Base-by-base conservation (phyloP, 2,797 vertebrate species). In the Helostoma temminkii region DNA sequence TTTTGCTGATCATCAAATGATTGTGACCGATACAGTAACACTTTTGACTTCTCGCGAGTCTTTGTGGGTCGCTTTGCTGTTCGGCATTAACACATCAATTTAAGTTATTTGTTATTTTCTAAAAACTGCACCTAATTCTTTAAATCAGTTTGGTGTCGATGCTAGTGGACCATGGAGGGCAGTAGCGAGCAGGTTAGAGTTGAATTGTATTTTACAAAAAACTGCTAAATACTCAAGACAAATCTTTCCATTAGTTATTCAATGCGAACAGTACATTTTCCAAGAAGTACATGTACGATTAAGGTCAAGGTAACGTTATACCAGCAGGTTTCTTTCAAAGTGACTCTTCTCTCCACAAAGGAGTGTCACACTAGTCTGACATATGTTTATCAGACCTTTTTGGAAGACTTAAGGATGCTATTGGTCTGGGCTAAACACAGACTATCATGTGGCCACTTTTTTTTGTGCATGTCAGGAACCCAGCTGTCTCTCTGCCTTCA, bases 401-500 rank as follows among this genome's bases (percentile, higher is more conserved):
- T 41, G 19, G 28, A 52, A 48, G 53, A 8, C 18, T 14, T 8
- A 1, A 39, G 25, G 58, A 19, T 26, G 18, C 21, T 42, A 21
- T 58, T 65, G 54, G 45, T 18, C 18, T 19, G 50, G 0, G 22
- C 26, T 62, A 42, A 34, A 42, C 37, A 6, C 9, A 2, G 24
- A 25, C 9, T 5, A 19, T 21, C 6, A 16, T 10, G 18, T 32
- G n/a, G 18, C 46, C 5, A 52, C 9, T 21, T 19, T 45, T 60
- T 70, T 28, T 1, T 19, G 10, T 5, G 10, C 8, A 7, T 42
- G 28, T n/a, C 56, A 56, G 67, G 37, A 58, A 7, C 22, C 37
- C 78, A 85, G 49, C 59, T 83, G 68, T 84, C 82, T 32, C 42
- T 48, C 18, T 39, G 2, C 39, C 54, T 73, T 47, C 62, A 21